Evolutionary conservation across 2,797 vertebrate species (phyloP).

Genomic region (Staurois parvus): DNA sequence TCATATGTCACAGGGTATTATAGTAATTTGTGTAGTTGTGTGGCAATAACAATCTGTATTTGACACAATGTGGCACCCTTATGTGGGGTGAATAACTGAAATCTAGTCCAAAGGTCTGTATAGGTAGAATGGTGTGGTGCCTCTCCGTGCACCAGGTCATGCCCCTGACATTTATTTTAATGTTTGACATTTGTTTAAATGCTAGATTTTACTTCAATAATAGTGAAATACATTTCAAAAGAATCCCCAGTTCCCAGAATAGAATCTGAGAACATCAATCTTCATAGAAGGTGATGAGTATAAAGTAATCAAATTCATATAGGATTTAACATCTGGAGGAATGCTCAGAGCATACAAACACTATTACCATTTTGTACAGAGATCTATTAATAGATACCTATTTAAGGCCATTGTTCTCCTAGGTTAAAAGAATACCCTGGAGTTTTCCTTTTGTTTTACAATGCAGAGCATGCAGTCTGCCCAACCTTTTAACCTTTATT

Average conservation of each 20-base stretch:
- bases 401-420: constrained; percentile 51
- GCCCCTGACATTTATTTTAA: no score
- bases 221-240: no score
- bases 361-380: constrained; percentile 6
- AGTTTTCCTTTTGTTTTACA: constrained; percentile 49
- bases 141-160: no score
- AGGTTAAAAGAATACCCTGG: constrained; percentile 43
- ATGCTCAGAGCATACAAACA: constrained; percentile 44
- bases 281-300: background rate
- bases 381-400: constrained; percentile 44
- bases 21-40: no score
- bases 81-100: no score
- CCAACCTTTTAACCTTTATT: constrained; percentile 46
- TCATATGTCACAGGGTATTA: no score
- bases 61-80: no score
- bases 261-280: background rate
- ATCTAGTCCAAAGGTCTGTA: no score
- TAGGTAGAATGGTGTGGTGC: no score
- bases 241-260: background rate
- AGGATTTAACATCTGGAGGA: constrained; percentile 55
- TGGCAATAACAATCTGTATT: no score
- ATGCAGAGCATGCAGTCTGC: constrained; percentile 37
- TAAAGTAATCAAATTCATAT: constrained; percentile 12
- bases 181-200: no score
- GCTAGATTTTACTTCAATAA: no score